Conservation (phyloP, 2,888 invertebrate genomes). For the Cosmia trapezina region DNA sequence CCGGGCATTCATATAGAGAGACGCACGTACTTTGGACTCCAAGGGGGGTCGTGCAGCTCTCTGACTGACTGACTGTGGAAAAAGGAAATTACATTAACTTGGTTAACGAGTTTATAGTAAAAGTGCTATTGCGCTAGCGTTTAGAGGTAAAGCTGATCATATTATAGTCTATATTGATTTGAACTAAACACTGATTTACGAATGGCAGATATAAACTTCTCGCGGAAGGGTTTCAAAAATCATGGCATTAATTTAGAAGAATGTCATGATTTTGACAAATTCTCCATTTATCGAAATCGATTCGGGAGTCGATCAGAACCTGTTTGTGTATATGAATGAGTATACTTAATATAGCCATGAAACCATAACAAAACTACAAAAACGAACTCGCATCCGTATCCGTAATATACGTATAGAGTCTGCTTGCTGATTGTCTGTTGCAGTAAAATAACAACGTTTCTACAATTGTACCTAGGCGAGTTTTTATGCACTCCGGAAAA, state of each 20-base stretch:
- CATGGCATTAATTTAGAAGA: too few relatives aligned
- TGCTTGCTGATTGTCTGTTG: background rate
- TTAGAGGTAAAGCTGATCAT: background rate
- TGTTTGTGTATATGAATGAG: background rate
- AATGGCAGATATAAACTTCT: background rate
- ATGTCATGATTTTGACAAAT: background rate
- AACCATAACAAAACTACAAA: background rate
- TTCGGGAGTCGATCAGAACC: background rate
- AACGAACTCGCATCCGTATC: background rate
- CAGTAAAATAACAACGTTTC: background rate
- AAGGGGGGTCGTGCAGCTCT: conserved; percentile 84
- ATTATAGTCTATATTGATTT: background rate
- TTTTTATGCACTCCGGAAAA: conserved; percentile 11
- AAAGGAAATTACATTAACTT: background rate
- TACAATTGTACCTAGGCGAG: background rate
- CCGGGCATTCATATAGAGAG: conserved; percentile 86
- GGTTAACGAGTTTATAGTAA: too few relatives aligned
- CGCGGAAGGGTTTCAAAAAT: too few relatives aligned
- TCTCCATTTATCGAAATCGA: background rate
- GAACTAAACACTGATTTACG: background rate
- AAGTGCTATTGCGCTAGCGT: too few relatives aligned
- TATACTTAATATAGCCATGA: background rate
- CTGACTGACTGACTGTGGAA: conserved; percentile 72
- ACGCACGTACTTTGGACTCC: conserved; percentile 84
- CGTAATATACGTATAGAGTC: background rate